Evolutionary conservation across 2,113 vertebrate genomes (phyloP).

Genomic region (Tonatia bakeri): DNA sequence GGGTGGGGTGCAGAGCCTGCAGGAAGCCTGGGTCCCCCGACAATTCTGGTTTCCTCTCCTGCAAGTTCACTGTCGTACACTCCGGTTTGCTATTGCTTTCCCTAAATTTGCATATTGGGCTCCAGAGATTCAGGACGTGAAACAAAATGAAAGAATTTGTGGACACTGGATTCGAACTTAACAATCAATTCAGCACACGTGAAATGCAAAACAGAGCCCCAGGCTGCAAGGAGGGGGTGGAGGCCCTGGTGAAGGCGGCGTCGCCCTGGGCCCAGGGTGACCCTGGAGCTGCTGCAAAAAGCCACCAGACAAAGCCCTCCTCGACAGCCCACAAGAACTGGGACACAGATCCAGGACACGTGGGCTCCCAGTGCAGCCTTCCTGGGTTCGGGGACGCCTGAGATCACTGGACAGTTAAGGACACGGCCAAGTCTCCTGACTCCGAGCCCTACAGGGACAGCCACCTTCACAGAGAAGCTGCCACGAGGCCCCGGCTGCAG

Average conservation of each 20-base stretch:
- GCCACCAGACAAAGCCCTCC: neutral
- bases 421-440: neutral
- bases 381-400: neutral
- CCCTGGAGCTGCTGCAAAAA: neutral
- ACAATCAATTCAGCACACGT: neutral
- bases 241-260: neutral
- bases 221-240: neutral
- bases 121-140: neutral
- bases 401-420: neutral
- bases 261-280: fast-evolving
- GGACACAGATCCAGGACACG: neutral
- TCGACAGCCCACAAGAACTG: neutral
- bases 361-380: neutral
- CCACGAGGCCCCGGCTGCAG: neutral
- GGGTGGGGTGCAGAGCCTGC: neutral
- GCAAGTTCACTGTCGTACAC: neutral
- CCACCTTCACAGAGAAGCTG: neutral
- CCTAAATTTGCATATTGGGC: neutral
- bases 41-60: neutral
- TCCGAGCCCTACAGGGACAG: neutral
- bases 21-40: neutral
- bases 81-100: neutral
- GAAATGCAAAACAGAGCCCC: neutral
- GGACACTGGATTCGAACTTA: neutral
- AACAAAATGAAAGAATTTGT: neutral